Percentiles rank a stretch among this genome's conserved stretches.
phyloP scores from a whole-genome alignment of 1,140 invertebrate genomes.

The Drosophila azteca region DNA sequence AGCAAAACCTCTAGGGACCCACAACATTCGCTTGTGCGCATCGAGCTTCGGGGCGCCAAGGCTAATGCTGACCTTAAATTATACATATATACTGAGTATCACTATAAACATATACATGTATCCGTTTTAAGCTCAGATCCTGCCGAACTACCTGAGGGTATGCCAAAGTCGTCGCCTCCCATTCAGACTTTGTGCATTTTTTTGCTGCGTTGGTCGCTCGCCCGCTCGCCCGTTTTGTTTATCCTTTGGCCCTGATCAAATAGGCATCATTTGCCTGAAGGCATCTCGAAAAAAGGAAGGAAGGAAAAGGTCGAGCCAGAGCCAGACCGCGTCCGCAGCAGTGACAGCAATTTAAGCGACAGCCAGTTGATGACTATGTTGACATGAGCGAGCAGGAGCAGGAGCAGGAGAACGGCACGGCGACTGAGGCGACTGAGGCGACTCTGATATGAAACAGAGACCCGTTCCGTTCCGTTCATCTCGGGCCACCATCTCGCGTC shows the following conservation, averaged over 20 bases:
- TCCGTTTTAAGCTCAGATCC: too few species aligned
- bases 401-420: too few species aligned
- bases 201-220: conserved; percentile 41
- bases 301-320: conserved; percentile 47
- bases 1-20: too few species aligned
- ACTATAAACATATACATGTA: too few species aligned
- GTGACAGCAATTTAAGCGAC: conserved; percentile 77
- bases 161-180: neutral
- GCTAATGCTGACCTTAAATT: too few species aligned
- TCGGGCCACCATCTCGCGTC: conserved; percentile 37
- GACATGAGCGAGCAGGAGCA: conserved; percentile 44
- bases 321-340: conserved; percentile 41
- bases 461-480: conserved; percentile 24
- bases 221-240: conserved; percentile 57
- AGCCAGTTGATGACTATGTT: conserved; percentile 78
- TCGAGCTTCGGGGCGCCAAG: too few species aligned
- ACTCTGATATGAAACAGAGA: conserved; percentile 34
- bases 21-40: too few species aligned
- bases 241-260: conserved; percentile 77
- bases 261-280: conserved; percentile 79
- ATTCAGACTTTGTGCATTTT: neutral
- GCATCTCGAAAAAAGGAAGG: conserved; percentile 47
- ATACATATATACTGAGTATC: too few species aligned
- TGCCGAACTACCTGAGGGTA: neutral
- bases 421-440: neutral